Conservation (phyloP, 53 echinoderm and acorn worm species). For the Pentamera pediparva region DNA sequence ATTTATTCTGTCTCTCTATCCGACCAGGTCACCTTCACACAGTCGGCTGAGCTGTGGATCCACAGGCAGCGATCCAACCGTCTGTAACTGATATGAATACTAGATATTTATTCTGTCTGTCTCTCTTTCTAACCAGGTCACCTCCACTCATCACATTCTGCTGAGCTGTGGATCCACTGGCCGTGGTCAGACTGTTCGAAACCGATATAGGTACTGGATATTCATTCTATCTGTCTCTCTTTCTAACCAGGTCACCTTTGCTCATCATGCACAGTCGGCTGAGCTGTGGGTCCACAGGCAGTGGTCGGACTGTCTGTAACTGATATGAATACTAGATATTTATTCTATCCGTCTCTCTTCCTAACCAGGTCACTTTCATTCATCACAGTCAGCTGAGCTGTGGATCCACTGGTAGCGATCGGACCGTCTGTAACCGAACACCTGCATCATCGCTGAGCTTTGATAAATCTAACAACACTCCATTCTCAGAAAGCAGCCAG, state of each 20-base stretch:
- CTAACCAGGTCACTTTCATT: conserved; percentile 3
- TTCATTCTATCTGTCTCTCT: too few relatives aligned
- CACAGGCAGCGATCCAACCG: not conserved
- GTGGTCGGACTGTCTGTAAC: not conserved
- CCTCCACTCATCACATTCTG: too few relatives aligned
- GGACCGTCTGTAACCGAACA: not conserved
- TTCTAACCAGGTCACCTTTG: conserved; percentile 16
- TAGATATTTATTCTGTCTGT: too few relatives aligned
- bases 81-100: too few relatives aligned
- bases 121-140: too few relatives aligned
- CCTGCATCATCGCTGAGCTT: not conserved
- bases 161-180: too few relatives aligned
- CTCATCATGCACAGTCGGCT: not conserved
- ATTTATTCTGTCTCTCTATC: too few relatives aligned
- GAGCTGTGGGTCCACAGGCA: not conserved
- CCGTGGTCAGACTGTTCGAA: too few relatives aligned
- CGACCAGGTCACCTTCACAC: conserved; percentile 10
- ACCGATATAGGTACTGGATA: too few relatives aligned
- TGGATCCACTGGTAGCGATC: not conserved
- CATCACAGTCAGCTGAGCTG: not conserved
- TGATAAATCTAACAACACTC: not conserved
- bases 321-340: too few relatives aligned
- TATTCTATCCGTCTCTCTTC: too few relatives aligned
- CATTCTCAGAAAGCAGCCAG: not conserved
- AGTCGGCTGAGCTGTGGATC: not conserved